phyloP scores from a whole-genome alignment of 1,140 invertebrate genomes.

The Rhyzopertha dominica region DNA sequence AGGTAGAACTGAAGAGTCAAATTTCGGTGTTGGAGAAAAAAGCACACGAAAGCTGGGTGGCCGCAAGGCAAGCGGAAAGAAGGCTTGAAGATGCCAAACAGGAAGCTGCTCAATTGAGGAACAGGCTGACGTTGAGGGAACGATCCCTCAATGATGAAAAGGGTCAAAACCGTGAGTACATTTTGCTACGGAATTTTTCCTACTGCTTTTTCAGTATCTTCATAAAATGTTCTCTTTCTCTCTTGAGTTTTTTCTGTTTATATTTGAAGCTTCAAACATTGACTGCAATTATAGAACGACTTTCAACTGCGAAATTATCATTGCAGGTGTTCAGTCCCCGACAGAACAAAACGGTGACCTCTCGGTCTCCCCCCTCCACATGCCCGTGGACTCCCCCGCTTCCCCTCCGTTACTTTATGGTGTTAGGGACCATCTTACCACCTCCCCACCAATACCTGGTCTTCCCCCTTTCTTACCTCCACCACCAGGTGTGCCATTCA shows the following conservation, averaged over 20 bases:
- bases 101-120: conserved; percentile 66
- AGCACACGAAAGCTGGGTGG: conserved; percentile 73
- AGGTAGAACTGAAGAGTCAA: conserved; percentile 69
- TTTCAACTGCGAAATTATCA: no score
- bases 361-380: conserved; percentile 43
- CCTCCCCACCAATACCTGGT: conserved; percentile 49
- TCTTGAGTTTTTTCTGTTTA: no score
- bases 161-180: conserved; percentile 36
- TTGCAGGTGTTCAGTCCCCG: conserved; percentile 35
- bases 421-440: conserved; percentile 45
- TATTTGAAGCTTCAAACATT: conserved; percentile 1
- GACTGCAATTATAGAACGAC: not conserved
- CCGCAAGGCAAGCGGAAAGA: conserved; percentile 66
- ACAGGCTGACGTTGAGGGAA: conserved; percentile 61
- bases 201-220: not conserved
- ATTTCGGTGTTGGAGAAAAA: conserved; percentile 69
- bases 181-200: not conserved
- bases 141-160: conserved; percentile 48
- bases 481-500: conserved; percentile 44
- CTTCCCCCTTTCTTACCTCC: no score
- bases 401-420: conserved; percentile 47
- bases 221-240: not conserved
- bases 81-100: conserved; percentile 70
- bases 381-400: conserved; percentile 48
- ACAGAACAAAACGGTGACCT: conserved; percentile 41